Evolutionary conservation across 2,888 invertebrate genomes (phyloP).

Genomic region (Macrophya annulata): DNA sequence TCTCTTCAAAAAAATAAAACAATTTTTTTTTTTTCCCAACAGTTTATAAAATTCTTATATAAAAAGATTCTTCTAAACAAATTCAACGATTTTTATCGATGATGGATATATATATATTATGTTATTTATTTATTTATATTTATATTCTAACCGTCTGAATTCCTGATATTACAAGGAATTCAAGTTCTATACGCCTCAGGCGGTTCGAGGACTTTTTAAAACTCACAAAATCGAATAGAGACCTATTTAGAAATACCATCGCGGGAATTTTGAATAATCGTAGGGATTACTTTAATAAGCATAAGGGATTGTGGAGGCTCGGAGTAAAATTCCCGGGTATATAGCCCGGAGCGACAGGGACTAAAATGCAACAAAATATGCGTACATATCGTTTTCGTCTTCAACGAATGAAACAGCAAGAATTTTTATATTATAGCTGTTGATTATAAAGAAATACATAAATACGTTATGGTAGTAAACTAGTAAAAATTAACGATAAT

Average conservation of each 20-base stretch:
- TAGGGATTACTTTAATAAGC: constrained; percentile 70
- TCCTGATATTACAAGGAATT: constrained; percentile 38
- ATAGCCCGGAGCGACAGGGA: constrained; percentile 29
- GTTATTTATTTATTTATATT: not conserved
- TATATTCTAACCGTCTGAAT: constrained; percentile 17
- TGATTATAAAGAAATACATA: too few relatives aligned
- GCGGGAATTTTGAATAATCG: constrained; percentile 70
- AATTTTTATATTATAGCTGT: not conserved
- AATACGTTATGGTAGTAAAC: too few relatives aligned
- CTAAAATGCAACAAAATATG: not conserved
- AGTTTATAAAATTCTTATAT: not conserved
- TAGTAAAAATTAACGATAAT: not conserved
- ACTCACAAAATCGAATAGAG: constrained; percentile 14
- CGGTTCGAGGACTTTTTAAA: not conserved
- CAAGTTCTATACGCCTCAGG: not conserved
- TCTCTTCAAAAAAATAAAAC: not conserved
- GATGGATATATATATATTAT: not conserved
- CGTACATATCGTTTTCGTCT: not conserved
- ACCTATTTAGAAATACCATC: constrained; percentile 41
- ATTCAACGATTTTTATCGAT: not conserved
- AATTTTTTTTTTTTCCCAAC: too few relatives aligned
- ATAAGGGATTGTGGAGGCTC: constrained; percentile 40
- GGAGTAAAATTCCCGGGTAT: constrained; percentile 5
- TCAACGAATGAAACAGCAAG: not conserved
- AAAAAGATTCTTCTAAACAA: not conserved